Percentiles rank a stretch among this genome's conserved stretches.
These are phyloP conservation scores for Montipora efflorescens DNA, from an alignment of 64 coral and sea anemone species.

Conservation along the genomic window DNA sequence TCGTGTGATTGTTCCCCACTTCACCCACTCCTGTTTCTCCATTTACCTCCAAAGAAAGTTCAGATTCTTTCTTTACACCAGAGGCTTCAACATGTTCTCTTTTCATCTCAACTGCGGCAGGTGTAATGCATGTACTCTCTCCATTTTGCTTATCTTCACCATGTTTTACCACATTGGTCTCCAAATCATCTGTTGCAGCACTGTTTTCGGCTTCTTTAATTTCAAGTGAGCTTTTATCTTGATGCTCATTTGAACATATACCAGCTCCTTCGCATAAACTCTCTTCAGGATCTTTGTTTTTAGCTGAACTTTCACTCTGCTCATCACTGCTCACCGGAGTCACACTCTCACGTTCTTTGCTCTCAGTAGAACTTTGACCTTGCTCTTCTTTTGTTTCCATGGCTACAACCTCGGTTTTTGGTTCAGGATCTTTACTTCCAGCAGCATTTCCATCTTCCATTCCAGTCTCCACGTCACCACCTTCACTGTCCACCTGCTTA, in stretches of 20 bases:
- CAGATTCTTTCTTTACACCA: not conserved
- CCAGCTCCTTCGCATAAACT: not conserved
- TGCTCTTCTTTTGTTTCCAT: not conserved
- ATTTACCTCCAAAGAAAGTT: not conserved
- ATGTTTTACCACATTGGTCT: not conserved
- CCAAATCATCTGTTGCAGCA: not conserved
- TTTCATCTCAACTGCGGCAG: not conserved
- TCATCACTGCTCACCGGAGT: not conserved
- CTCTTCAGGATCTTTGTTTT: not conserved
- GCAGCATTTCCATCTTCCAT: not conserved
- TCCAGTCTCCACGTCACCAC: not conserved
- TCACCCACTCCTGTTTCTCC: not conserved
- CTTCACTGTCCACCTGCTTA: constrained; percentile 13
- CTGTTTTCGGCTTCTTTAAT: not conserved
- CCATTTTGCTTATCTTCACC: not conserved
- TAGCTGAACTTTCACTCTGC: not conserved
- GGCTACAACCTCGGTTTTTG: not conserved
- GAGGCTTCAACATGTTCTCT: not conserved
- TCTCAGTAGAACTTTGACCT: not conserved
- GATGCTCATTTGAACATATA: not conserved
- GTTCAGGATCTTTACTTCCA: not conserved
- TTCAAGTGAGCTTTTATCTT: not conserved
- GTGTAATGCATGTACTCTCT: not conserved
- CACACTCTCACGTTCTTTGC: not conserved
- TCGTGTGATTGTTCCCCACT: not conserved